Base-by-base conservation (phyloP, 2,888 invertebrate genomes). In the Meganola albula region DNA sequence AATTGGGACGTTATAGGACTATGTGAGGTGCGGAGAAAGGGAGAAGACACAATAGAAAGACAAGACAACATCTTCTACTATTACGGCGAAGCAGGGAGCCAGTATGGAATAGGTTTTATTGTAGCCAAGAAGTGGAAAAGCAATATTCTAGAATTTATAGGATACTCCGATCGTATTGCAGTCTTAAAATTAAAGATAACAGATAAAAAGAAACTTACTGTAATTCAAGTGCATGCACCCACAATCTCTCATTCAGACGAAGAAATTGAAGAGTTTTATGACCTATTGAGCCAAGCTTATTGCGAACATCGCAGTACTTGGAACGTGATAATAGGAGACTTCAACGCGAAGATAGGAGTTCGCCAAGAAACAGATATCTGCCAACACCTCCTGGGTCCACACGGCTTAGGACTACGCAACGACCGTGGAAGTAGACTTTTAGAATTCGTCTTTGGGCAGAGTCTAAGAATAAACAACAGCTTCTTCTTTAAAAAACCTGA, bases 211-310 rank as follows among this genome's bases (percentile, higher is more conserved):
- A 14, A 4, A 2, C 11, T 30, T 14, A 8, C 26, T 4, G 2
- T 25, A 6, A 13, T 25, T 22, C 31, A 31, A 24, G 27, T 37
- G 5, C 33, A 37, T 16, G 37, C 37, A n/a, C n/a, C n/a, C 13
- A 32, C 37, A 10, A 25, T 27, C 0, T 13, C 32, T 4, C 26
- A 37, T n/a, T 9, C 29, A 1, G 29, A 37, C 12, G 29, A 16
- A 2, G 37, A 33, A 24, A 11, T 37, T 3, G 32, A 33, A 12
- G 37, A 37, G 2, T 37, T 37, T 12, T 37, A 37, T 13, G 37
- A 37, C n/a, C n/a, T n/a, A n/a, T n/a, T n/a, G n/a, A n/a, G n/a
- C n/a, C n/a, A n/a, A n/a, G n/a, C n/a, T n/a, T n/a, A n/a, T n/a
- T n/a, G n/a, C n/a, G n/a, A n/a, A n/a, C n/a, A n/a, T n/a, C n/a